Evolutionary conservation across 2,888 invertebrate species (phyloP), one percentile per base, ranked within the genome.

Genomic region (Coremacera marginata): DNA sequence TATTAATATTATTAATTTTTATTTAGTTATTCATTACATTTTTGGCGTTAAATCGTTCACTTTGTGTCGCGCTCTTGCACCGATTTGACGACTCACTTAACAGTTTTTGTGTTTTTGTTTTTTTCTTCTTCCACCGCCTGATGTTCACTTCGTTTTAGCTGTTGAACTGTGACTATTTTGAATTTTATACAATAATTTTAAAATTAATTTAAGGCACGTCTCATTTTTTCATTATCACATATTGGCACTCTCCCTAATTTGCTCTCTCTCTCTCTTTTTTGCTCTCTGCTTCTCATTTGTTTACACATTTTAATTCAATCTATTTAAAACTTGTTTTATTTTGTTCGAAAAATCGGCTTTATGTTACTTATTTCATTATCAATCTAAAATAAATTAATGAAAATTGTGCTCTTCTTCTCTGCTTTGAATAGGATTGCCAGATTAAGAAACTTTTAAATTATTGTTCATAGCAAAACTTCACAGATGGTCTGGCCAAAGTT

Each of bases 141-240:
- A 34, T 74, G 76, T 74, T 76, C 80, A 16, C 57, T 51, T 63
- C 27, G 76, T 60, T 67, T 25, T 67, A 27, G 70, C 68, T 74
- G 80, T 72, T 75, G 44, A 37, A 44, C 71, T 77, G 71, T 51
- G 63, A 80, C 80, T 80, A 77, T 60, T 72, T 70, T 55, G 11
- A 11, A 27, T 27, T 60, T 27, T 27, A 60, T 5, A 14, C 25
- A 60, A 60, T 25, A 22, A 25, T 60, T 60, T 60, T 60, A 27
- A 60, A 60, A 27, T 60, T 60, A 60, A 60, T 27, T 60, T 60
- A 27, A 60, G 60, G 27, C 27, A 27, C 60, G 11, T 27, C 60
- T 60, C 27, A 60, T 27, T 60, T 60, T 9, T 9, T 60, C 60
- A 60, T 22, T 22, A 22, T 27, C 60, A 60, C 27, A 27, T 22